Evolutionary conservation across 2,113 vertebrate genomes (phyloP).

Genomic region (Machaerirhynchus nigripectus): DNA sequence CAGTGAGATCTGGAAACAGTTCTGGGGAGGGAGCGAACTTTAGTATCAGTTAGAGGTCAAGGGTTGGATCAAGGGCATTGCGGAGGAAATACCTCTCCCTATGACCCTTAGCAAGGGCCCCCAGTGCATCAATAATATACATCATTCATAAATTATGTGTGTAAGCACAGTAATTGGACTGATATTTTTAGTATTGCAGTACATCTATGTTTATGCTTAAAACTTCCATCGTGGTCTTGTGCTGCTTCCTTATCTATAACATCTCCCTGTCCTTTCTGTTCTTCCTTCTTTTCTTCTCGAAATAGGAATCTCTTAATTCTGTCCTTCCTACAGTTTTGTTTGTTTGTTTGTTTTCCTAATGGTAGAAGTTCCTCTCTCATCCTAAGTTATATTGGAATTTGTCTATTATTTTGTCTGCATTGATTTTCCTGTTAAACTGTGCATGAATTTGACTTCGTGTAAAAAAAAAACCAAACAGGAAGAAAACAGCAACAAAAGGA

Average conservation of each 20-base stretch:
- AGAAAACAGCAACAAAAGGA: not conserved
- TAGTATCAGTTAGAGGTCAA: not conserved
- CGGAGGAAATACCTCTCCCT: not conserved
- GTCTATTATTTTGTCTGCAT: not conserved
- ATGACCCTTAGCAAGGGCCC: not conserved
- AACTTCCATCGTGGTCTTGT: not conserved
- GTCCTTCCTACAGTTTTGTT: not conserved
- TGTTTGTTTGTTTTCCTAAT: not conserved
- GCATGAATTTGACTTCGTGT: not conserved
- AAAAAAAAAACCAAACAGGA: not conserved
- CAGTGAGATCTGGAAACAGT: not conserved
- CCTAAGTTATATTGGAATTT: not conserved
- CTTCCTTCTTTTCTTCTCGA: not conserved
- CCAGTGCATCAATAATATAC: not conserved
- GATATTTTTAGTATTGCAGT: not conserved
- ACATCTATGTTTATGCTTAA: not conserved
- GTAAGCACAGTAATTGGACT: not conserved
- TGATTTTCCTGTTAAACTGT: not conserved
- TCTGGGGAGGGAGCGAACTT: rapidly evolving
- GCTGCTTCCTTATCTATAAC: not conserved
- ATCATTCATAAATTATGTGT: not conserved
- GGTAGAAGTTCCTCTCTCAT: not conserved
- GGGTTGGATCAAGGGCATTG: not conserved
- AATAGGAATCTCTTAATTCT: not conserved
- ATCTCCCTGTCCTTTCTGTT: not conserved